Base-by-base conservation (phyloP, 2,113 vertebrate genomes). In the Spea multiplicata region DNA sequence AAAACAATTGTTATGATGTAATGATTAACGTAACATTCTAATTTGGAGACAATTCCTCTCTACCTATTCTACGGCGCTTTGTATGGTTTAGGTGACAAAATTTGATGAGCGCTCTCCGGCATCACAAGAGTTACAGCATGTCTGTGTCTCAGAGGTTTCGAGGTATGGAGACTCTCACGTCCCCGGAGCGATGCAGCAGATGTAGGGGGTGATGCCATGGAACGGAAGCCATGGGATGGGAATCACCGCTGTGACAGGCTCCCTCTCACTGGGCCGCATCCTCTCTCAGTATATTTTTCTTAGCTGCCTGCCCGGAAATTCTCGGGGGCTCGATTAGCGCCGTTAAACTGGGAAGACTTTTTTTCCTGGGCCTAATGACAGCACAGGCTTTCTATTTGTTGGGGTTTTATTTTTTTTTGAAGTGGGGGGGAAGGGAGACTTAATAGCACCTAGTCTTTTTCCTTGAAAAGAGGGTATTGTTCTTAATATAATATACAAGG, bases 261-360 rank as follows among this genome's bases (percentile, higher is more conserved):
- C 92, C 84, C 87, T 90, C 90, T 86, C 89, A 76, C 84, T 16
- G 86, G 81, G 88, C 90, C 85, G 90, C 90, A 93, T 93, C 91
- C 92, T 92, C 90, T 86, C 82, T 85, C 7, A 87, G 89, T 92
- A 90, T 94, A 92, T 94, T 94, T 94, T 92, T 94, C 90, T 94
- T 93, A 93, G 92, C 92, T 86, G 82, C 79, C 93, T 90, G 92
- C 92, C 90, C 91, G 90, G 93, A 93, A 93, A 89, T 85, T 87
- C 88, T 93, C 90, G 73, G 46, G 92, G 81, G 87, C 88, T 88
- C 71, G 4, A 87, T 90, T 91, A 92, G 89, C 92, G 93, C 93
- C 93, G 90, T 86, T 90, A 94, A 94, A 88, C 89, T 92, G 85
- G 84, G 71, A 91, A 87, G 88, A 87, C 88, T 88, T 92, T 55